A percentile compares a stretch with the other conserved stretches of the same genome.
These are phyloP conservation scores for Dendrolimus pini DNA, from an alignment of 2,888 invertebrate species.

Conservation along the genomic window DNA sequence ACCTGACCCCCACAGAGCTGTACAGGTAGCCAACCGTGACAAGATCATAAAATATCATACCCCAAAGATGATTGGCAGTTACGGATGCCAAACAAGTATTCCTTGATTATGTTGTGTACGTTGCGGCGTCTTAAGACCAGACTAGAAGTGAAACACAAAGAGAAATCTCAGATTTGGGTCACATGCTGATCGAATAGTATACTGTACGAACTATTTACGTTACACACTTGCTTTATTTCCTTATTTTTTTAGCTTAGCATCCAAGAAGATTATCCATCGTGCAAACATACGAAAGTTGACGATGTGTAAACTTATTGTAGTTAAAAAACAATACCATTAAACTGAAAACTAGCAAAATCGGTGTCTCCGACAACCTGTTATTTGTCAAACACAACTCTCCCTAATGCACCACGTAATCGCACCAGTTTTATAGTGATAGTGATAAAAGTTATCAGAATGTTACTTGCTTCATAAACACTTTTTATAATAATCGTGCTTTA, in stretches of 20 bases:
- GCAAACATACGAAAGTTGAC: conserved; percentile 14
- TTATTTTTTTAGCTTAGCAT: background rate
- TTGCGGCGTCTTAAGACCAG: conserved; percentile 25
- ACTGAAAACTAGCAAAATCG: conserved; percentile 65
- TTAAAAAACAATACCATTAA: conserved; percentile 49
- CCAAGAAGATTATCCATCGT: background rate
- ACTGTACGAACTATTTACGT: conserved; percentile 14
- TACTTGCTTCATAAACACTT: conserved; percentile 28
- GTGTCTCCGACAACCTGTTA: conserved; percentile 74
- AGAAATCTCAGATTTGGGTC: conserved; percentile 75
- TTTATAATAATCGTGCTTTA: conserved; percentile 27
- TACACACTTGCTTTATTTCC: conserved; percentile 10
- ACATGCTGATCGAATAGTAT: conserved; percentile 68
- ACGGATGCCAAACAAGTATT: conserved; percentile 9
- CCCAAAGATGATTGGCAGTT: conserved; percentile 13
- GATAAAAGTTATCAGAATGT: conserved; percentile 32
- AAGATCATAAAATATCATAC: conserved; percentile 42
- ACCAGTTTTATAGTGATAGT: conserved; percentile 34
- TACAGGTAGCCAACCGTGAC: conserved; percentile 63
- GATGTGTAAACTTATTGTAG: conserved; percentile 25
- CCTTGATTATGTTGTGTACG: conserved; percentile 14
- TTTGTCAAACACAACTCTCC: conserved; percentile 65
- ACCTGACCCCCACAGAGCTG: conserved; percentile 56
- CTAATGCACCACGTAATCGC: conserved; percentile 52
- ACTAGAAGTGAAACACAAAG: conserved; percentile 48